phyloP scores from a whole-genome alignment of 2,797 vertebrate genomes.

The Aulostomus chinensis region DNA sequence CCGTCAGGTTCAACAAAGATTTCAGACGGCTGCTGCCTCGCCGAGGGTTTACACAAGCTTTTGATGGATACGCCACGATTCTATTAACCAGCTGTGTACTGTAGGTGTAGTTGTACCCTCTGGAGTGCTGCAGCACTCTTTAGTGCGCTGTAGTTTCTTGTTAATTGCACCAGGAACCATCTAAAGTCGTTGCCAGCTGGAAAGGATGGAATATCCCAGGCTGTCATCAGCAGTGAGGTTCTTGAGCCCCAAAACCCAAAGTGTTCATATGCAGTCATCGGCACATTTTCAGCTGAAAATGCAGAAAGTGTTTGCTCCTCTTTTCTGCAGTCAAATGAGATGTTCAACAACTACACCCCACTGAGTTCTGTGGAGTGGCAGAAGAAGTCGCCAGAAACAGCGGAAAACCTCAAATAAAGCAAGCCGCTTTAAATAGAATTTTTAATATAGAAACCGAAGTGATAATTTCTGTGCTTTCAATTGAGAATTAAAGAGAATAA shows the following conservation, averaged over 20 bases:
- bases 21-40: constrained; percentile 56
- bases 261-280: constrained; percentile 44
- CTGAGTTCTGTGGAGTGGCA: constrained; percentile 19
- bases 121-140: constrained; percentile 59
- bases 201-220: constrained; percentile 50
- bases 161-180: constrained; percentile 53
- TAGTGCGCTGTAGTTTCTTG: constrained; percentile 57
- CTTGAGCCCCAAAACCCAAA: constrained; percentile 30
- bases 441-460: constrained; percentile 16
- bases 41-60: constrained; percentile 65
- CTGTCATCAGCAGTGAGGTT: constrained; percentile 59
- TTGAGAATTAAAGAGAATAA: constrained; percentile 47
- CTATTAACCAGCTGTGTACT: constrained; percentile 68
- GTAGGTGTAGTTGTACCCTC: constrained; percentile 53
- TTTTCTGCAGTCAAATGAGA: constrained; percentile 26
- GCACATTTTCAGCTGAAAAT: constrained; percentile 25
- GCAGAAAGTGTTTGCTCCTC: constrained; percentile 18
- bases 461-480: constrained; percentile 30
- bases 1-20: constrained; percentile 64
- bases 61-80: constrained; percentile 72
- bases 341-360: constrained; percentile 28
- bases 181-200: constrained; percentile 49
- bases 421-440: constrained; percentile 22
- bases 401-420: constrained; percentile 18
- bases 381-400: constrained; percentile 17